These are phyloP conservation scores for Disparrhopalites patrizii DNA, from an alignment of 2,888 invertebrate species.

Conservation along the genomic window DNA sequence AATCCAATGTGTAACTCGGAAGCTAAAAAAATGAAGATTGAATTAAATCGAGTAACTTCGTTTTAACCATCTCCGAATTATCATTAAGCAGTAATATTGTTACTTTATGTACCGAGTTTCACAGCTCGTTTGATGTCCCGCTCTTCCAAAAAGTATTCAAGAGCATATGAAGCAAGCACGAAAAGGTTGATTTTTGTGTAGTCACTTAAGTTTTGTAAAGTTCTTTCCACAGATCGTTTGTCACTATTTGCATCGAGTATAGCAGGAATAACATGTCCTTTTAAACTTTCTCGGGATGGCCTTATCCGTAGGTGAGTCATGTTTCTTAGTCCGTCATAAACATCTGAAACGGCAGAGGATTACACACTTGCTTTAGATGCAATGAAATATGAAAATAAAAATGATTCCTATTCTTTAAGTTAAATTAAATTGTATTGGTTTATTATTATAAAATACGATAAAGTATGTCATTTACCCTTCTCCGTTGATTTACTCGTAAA, in stretches of 20 bases:
- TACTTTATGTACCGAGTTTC: constrained; percentile 56
- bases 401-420: too few species aligned
- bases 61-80: too few species aligned
- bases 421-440: too few species aligned
- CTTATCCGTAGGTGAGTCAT: constrained; percentile 63
- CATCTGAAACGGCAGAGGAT: too few species aligned
- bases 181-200: constrained; percentile 30
- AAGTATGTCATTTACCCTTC: too few species aligned
- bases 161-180: constrained; percentile 50
- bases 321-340: constrained; percentile 61
- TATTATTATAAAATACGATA: too few species aligned
- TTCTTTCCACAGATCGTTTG: constrained; percentile 22
- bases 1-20: too few species aligned
- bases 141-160: constrained; percentile 58
- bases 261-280: constrained; percentile 72
- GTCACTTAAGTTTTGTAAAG: constrained; percentile 35
- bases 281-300: constrained; percentile 64
- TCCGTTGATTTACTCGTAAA: constrained; percentile 56
- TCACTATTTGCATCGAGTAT: constrained; percentile 51
- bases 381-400: too few species aligned
- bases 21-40: neutral
- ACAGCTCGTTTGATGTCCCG: constrained; percentile 63
- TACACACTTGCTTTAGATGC: too few species aligned
- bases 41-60: too few species aligned
- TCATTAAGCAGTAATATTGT: constrained; percentile 6